Percentiles rank a stretch among this genome's conserved stretches.
Evolutionary conservation across 2,113 vertebrate genomes (phyloP).

Genomic region (Brachirus orientalis): DNA sequence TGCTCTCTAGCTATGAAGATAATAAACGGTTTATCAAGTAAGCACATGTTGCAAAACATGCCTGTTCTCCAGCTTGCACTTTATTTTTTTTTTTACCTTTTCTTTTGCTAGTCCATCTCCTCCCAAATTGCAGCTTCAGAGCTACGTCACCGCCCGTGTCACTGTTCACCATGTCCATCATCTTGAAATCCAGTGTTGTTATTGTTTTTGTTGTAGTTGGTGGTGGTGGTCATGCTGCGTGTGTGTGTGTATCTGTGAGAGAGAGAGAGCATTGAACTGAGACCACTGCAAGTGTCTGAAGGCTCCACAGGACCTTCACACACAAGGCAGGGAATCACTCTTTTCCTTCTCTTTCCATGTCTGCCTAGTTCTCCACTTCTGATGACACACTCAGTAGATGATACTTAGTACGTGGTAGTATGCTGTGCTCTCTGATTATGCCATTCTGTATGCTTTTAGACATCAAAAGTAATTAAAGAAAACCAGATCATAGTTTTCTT

Average conservation of each 20-base stretch:
- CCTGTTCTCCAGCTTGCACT: constrained; percentile 81
- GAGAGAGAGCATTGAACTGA: constrained; percentile 57
- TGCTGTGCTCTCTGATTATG: constrained; percentile 2
- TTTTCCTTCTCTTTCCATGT: constrained; percentile 63
- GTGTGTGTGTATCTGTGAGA: constrained; percentile 49
- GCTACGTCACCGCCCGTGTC: constrained; percentile 46
- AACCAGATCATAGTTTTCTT: constrained; percentile 26
- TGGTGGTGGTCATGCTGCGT: constrained; percentile 58
- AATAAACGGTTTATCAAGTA: constrained; percentile 99
- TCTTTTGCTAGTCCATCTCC: constrained; percentile 19
- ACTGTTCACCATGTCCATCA: constrained; percentile 59
- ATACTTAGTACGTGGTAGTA: background rate
- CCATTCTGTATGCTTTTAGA: constrained; percentile 15
- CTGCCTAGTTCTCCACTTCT: constrained; percentile 49
- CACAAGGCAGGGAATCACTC: constrained; percentile 35
- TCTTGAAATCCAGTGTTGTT: constrained; percentile 56
- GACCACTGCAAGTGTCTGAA: constrained; percentile 65
- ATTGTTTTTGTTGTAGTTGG: constrained; percentile 30
- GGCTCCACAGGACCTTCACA: constrained; percentile 75
- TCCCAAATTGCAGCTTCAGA: constrained; percentile 43
- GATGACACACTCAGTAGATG: constrained; percentile 30
- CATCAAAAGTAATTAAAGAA: constrained; percentile 7
- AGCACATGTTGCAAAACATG: constrained; percentile 93
- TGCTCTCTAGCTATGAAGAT: constrained; percentile 99
- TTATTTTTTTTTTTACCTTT: constrained; percentile 48